Evolutionary conservation across 2,113 vertebrate species (phyloP).

Genomic region (Illadopsis cleaveri): DNA sequence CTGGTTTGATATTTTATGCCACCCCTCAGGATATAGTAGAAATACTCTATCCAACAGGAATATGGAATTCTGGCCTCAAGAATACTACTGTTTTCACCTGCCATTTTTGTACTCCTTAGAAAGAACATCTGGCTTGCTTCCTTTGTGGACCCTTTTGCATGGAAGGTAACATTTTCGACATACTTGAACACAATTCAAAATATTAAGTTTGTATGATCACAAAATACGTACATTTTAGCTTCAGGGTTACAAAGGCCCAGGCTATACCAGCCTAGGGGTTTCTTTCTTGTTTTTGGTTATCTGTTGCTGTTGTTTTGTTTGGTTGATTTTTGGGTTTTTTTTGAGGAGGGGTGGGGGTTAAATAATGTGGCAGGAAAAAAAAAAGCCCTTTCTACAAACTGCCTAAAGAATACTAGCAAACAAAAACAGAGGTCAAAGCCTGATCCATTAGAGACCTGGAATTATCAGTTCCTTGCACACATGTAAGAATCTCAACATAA

Average conservation of each 20-base stretch:
- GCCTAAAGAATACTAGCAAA: neutral
- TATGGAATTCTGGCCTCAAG: neutral
- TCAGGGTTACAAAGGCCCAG: neutral
- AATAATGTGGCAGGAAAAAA: rapidly evolving
- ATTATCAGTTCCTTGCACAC: neutral
- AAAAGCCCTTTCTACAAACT: neutral
- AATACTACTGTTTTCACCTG: neutral
- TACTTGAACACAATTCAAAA: neutral
- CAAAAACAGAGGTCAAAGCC: neutral
- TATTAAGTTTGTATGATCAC: neutral
- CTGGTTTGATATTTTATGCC: neutral
- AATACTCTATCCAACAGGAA: neutral
- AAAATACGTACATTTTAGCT: neutral
- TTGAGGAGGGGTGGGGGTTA: too few relatives aligned
- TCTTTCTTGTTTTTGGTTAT: neutral
- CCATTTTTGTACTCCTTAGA: neutral
- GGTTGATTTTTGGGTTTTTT: too few relatives aligned
- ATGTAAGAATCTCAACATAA: neutral
- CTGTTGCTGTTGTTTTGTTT: too few relatives aligned
- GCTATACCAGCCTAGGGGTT: neutral
- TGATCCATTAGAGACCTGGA: neutral
- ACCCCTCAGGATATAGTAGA: rapidly evolving
- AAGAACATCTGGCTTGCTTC: neutral
- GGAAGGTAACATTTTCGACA: neutral
- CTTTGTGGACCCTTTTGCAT: neutral